These are phyloP conservation scores for Paramormyrops kingsleyae DNA, from an alignment of 2,113 vertebrate species.

Conservation along the genomic window DNA sequence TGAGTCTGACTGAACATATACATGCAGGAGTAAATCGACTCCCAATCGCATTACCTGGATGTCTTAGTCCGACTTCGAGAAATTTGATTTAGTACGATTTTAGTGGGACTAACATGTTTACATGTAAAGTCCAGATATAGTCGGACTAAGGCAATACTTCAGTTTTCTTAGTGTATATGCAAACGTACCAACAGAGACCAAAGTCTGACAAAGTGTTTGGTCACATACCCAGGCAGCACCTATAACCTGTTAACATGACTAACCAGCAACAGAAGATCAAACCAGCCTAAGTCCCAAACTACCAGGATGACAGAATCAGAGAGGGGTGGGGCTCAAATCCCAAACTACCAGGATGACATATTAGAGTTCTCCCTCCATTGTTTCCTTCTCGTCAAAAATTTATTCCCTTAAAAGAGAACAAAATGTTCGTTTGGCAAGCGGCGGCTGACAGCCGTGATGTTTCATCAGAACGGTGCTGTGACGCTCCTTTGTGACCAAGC, in stretches of 20 bases:
- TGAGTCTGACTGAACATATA: too few relatives aligned
- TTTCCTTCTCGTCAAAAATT: background rate
- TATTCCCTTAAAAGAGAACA: constrained; percentile 6
- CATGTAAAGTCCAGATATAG: too few relatives aligned
- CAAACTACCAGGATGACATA: background rate
- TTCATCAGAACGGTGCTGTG: too few relatives aligned
- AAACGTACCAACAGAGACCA: background rate
- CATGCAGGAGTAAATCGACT: too few relatives aligned
- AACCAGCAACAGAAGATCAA: background rate
- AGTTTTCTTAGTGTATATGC: too few relatives aligned
- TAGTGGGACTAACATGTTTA: too few relatives aligned
- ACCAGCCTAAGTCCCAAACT: background rate
- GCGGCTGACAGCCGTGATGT: background rate
- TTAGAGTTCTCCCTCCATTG: background rate
- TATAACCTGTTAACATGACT: background rate
- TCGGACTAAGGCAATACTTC: too few relatives aligned
- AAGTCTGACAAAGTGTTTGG: background rate
- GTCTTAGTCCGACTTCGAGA: too few relatives aligned
- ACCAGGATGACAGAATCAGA: background rate
- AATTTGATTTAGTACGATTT: too few relatives aligned
- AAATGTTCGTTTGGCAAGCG: background rate
- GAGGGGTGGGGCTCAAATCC: background rate
- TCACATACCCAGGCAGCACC: background rate
- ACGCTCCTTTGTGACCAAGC: constrained; percentile 3
- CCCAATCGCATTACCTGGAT: too few relatives aligned